Percentiles rank a stretch among this genome's conserved stretches.
phyloP scores from a whole-genome alignment of 2,888 invertebrate species.

The Bruchidius siliquastri region DNA sequence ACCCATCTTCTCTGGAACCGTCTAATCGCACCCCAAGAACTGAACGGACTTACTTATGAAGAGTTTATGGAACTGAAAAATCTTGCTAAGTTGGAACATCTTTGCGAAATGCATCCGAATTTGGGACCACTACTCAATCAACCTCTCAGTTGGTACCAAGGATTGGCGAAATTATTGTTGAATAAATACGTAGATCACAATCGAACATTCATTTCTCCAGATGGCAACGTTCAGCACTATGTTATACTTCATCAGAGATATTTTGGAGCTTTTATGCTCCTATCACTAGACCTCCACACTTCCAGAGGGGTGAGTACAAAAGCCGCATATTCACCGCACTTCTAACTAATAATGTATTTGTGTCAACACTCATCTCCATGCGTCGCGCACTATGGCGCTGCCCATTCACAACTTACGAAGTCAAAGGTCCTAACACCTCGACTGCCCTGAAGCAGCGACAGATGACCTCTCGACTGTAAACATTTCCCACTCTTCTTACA shows the following conservation, averaged over 20 bases:
- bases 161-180: conserved; percentile 56
- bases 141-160: conserved; percentile 61
- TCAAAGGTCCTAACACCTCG: no score
- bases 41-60: conserved; percentile 51
- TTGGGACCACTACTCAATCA: conserved; percentile 56
- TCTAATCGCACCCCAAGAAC: conserved; percentile 51
- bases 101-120: conserved; percentile 56
- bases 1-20: conserved; percentile 69
- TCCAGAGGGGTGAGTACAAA: conserved; percentile 54
- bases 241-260: conserved; percentile 60
- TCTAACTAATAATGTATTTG: no score
- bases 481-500: no score
- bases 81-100: conserved; percentile 54
- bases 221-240: conserved; percentile 57
- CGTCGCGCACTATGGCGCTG: no score
- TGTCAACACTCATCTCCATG: no score
- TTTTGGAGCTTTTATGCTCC: conserved; percentile 61
- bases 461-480: no score
- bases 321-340: no score
- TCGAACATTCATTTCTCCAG: conserved; percentile 55
- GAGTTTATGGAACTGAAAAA: conserved; percentile 63
- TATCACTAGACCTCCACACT: conserved; percentile 56
- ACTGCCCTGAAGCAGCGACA: no score
- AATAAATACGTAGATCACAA: conserved; percentile 57
- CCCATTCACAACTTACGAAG: no score